Base-by-base conservation (phyloP, 2,888 invertebrate species). In the Dryocosmus kuriphilus region DNA sequence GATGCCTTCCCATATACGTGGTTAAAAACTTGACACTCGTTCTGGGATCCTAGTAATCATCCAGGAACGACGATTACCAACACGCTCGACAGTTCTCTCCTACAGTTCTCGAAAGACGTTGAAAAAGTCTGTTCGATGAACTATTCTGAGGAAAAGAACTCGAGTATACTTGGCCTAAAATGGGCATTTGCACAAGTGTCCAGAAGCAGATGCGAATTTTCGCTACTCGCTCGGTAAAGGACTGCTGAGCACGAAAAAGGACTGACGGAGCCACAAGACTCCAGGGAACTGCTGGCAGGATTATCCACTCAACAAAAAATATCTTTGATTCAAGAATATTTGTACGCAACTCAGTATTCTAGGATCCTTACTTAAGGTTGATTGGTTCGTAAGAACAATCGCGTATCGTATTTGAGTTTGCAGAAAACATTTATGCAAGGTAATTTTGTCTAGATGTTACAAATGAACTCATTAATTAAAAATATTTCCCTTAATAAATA, bases 41-140 rank as follows among this genome's bases (percentile, higher is more conserved):
- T 83, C 79, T 38, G 76, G 75, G 74, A 65, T 57, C 32, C 77
- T 32, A 46, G 86, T 82, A 86, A 86, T 87, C 86, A 86, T 85
- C 86, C 84, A 81, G 82, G 84, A 84, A 85, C 83, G 84, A 84
- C 84, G 85, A 86, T 87, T 86, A 84, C 86, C 76, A 80, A 82
- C 83, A 81, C 81, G 82, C 82, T 86, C 81, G 82, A 22, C 71
- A 71, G 74, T 80, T 79, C 77, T 83, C 78, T 77, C 77, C 60
- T 61, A 51, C 67, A 76, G 16, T 85, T 85, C 85, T 82, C 71
- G 85, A 84, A 85, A 85, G 81, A 77, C 80, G 77, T 63, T 67
- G 16, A 46, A 71, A 71, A 71, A 51, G 51, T 71, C 55, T 30
- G 46, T 51, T 71, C 71, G 71, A 71, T 71, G 71, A 71, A 14